Conservation (phyloP, 2,888 invertebrate genomes). For the Andrena haemorrhoa region DNA sequence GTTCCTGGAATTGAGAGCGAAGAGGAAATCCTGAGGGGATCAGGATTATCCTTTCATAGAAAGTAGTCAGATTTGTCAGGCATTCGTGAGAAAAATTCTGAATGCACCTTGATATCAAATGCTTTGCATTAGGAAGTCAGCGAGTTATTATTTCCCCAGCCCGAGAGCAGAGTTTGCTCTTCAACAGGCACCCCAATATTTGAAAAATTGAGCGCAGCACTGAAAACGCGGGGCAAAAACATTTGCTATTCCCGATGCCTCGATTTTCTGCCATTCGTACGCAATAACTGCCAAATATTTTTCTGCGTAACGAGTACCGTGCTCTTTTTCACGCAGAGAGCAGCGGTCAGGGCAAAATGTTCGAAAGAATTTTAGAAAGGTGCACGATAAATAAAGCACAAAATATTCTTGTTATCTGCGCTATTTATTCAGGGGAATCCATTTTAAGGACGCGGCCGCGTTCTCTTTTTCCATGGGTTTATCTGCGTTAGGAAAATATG, state of each 20-base stretch:
- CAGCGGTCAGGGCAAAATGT: neutral
- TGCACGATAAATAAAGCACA: slow-evolving; percentile 18
- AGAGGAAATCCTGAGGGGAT: too few species aligned
- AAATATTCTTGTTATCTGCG: slow-evolving; percentile 49
- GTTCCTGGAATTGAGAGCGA: too few species aligned
- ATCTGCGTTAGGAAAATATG: slow-evolving; percentile 42
- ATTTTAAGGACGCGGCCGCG: slow-evolving; percentile 27
- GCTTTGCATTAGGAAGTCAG: too few species aligned
- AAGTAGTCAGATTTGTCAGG: too few species aligned
- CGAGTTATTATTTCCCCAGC: too few species aligned
- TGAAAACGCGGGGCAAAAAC: neutral
- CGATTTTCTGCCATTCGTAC: neutral
- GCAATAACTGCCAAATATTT: slow-evolving; percentile 5
- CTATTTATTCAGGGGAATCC: slow-evolving; percentile 34
- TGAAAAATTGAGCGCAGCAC: neutral
- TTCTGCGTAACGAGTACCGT: neutral
- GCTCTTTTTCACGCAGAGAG: neutral
- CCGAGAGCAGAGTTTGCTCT: neutral
- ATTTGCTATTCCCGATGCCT: slow-evolving; percentile 14
- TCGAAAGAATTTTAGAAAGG: neutral
- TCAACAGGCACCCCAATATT: neutral
- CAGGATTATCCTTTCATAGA: too few species aligned
- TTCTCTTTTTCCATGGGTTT: slow-evolving; percentile 16
- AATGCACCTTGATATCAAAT: too few species aligned
- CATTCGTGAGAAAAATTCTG: too few species aligned